Percentiles rank a stretch among this genome's conserved stretches.
Evolutionary conservation across 2,113 vertebrate species (phyloP).

Genomic region (Bettongia penicillata): DNA sequence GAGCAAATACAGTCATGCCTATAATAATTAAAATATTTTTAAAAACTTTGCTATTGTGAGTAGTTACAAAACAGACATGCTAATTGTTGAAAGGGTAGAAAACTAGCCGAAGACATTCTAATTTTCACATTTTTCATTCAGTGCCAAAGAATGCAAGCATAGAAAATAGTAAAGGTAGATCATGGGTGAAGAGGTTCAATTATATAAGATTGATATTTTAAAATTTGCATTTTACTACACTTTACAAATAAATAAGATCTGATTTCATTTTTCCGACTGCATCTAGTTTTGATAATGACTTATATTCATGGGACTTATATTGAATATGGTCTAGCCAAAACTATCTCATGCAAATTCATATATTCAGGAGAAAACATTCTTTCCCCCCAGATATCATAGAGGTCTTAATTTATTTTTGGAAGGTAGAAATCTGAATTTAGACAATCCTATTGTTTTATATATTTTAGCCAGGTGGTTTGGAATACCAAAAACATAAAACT

Average conservation of each 20-base stretch:
- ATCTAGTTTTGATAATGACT: slow-evolving; percentile 15
- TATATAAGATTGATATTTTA: not conserved
- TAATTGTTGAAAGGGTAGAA: slow-evolving; percentile 40
- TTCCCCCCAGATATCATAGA: not conserved
- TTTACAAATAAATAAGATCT: not conserved
- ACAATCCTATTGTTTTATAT: slow-evolving; percentile 16
- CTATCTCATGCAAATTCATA: not conserved
- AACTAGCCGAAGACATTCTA: slow-evolving; percentile 44
- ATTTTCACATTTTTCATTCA: slow-evolving; percentile 52
- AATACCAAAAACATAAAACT: slow-evolving; percentile 43
- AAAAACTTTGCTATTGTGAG: slow-evolving; percentile 80
- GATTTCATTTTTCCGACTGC: not conserved
- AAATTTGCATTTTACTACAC: not conserved
- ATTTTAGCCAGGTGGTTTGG: slow-evolving; percentile 24
- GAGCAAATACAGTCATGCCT: slow-evolving; percentile 79
- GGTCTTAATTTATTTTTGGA: slow-evolving; percentile 20
- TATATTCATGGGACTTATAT: not conserved
- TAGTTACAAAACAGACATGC: slow-evolving; percentile 63
- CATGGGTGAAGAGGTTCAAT: not conserved
- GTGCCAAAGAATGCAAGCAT: slow-evolving; percentile 24
- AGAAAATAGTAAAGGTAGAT: not conserved
- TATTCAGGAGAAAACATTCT: not conserved
- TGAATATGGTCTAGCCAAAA: not conserved
- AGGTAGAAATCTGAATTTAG: not conserved
- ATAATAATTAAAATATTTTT: slow-evolving; percentile 75